These are phyloP conservation scores for Peromyscus melanophrys DNA, from an alignment of 2,797 vertebrate species.

Conservation along the genomic window DNA sequence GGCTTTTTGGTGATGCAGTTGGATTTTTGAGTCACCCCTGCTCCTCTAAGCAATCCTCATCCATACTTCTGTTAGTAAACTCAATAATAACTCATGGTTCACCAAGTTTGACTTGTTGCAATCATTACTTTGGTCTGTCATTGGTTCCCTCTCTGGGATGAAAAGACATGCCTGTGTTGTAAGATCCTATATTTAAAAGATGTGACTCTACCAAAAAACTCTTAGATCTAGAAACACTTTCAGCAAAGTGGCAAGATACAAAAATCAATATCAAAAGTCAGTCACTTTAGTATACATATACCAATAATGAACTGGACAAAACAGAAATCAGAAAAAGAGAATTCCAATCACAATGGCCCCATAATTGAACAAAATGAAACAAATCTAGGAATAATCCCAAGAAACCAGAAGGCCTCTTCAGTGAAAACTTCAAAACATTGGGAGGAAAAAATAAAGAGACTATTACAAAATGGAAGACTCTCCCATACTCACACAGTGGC, in stretches of 20 bases:
- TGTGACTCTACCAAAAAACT: not conserved
- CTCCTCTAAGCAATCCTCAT: not conserved
- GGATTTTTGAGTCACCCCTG: not conserved
- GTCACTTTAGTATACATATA: not conserved
- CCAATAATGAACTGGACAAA: not conserved
- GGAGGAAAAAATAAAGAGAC: not conserved
- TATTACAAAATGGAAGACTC: not conserved
- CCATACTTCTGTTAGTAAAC: not conserved
- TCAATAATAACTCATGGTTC: not conserved
- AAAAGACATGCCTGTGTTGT: not conserved
- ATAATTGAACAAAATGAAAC: not conserved
- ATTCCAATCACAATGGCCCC: not conserved
- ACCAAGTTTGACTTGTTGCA: not conserved
- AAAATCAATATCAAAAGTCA: not conserved
- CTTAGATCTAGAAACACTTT: not conserved
- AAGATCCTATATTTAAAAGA: not conserved
- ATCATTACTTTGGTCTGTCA: not conserved
- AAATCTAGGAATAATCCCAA: not conserved
- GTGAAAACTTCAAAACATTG: not conserved
- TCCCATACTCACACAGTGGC: not conserved
- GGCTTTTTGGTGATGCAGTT: not conserved
- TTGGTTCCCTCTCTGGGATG: not conserved
- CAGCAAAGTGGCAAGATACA: not conserved
- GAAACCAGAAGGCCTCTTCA: not conserved
- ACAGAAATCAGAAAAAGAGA: not conserved